A percentile compares a stretch with the other conserved stretches of the same genome.
Evolutionary conservation across 2,888 invertebrate genomes (phyloP).

Genomic region (Lampropteryx suffumata): DNA sequence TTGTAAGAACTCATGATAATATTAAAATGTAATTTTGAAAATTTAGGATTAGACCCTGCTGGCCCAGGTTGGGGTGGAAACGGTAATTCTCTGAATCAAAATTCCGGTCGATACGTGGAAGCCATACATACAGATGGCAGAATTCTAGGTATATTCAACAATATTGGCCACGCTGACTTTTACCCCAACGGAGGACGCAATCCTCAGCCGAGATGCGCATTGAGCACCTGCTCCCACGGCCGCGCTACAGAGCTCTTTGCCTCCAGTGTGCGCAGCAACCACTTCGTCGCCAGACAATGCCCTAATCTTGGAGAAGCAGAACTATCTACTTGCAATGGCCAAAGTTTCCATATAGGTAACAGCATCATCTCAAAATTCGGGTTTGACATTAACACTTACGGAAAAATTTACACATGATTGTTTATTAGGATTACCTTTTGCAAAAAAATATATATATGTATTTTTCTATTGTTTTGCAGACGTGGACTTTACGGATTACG

Average conservation of each 20-base stretch:
- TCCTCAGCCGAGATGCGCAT: constrained; percentile 58
- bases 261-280: constrained; percentile 50
- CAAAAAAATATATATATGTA: too few species aligned
- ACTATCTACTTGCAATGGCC: constrained; percentile 43
- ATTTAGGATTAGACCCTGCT: constrained; percentile 60
- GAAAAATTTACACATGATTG: too few species aligned
- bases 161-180: constrained; percentile 52
- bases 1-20: too few species aligned
- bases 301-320: constrained; percentile 42
- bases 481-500: constrained; percentile 41
- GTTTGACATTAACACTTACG: too few species aligned
- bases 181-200: constrained; percentile 63
- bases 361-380: too few species aligned
- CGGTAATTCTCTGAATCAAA: constrained; percentile 41
- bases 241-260: constrained; percentile 54
- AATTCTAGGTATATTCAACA: constrained; percentile 50
- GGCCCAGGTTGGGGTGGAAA: constrained; percentile 55
- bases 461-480: constrained; percentile 35
- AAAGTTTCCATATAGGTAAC: constrained; percentile 16
- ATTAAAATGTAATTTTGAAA: not conserved
- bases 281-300: constrained; percentile 51
- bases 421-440: too few species aligned
- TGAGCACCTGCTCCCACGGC: constrained; percentile 58
- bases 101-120: constrained; percentile 56
- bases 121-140: constrained; percentile 62